These are phyloP conservation scores for Folsomia candida DNA, from an alignment of 2,888 invertebrate genomes.

Conservation along the genomic window DNA sequence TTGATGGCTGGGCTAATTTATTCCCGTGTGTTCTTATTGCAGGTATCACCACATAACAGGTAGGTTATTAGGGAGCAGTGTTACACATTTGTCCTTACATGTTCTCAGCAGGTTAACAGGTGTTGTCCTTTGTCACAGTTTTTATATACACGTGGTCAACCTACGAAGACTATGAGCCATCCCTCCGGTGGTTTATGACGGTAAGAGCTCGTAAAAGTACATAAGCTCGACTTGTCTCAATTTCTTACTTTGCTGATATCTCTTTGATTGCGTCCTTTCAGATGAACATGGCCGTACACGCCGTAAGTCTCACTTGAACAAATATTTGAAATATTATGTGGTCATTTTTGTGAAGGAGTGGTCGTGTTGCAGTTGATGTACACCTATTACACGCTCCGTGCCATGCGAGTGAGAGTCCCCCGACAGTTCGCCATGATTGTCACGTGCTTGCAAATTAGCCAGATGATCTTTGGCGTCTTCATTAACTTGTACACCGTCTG, in stretches of 20 bases:
- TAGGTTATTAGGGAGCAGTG: too few species aligned
- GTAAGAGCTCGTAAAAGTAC: conserved; percentile 37
- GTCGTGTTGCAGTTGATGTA: conserved; percentile 42
- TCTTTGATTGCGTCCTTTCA: neutral
- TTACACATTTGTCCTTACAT: too few species aligned
- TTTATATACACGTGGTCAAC: conserved; percentile 56
- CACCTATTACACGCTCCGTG: conserved; percentile 46
- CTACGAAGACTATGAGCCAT: conserved; percentile 50
- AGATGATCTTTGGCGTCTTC: conserved; percentile 49
- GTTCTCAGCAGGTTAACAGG: conserved; percentile 54
- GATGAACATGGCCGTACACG: conserved; percentile 34
- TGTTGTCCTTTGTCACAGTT: conserved; percentile 57
- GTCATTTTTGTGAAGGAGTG: too few species aligned
- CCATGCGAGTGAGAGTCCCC: conserved; percentile 44
- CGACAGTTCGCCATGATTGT: conserved; percentile 49
- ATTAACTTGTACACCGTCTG: conserved; percentile 49
- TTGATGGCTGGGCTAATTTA: too few species aligned
- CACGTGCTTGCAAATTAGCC: conserved; percentile 47
- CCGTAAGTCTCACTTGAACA: conserved; percentile 6
- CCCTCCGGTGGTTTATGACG: conserved; percentile 47
- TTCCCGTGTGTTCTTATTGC: too few species aligned
- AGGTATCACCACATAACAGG: conserved; percentile 16
- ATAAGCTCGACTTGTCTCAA: conserved; percentile 22
- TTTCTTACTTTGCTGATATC: neutral
- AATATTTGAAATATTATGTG: too few species aligned